Evolutionary conservation across 2,888 invertebrate species (phyloP), one percentile per base, ranked within the genome.

Genomic region (Coleophora flavipennella): DNA sequence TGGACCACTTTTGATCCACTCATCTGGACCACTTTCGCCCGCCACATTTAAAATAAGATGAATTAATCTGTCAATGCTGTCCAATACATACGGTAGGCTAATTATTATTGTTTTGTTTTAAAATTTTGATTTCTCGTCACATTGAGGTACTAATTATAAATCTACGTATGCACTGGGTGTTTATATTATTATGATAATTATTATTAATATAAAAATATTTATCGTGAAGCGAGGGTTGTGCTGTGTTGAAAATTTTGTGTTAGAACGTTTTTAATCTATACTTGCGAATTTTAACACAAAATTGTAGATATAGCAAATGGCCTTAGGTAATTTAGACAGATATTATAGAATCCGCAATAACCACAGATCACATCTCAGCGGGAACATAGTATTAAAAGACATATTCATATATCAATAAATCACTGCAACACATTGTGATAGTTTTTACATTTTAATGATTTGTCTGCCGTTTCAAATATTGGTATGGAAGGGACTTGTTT

Each of bases 251-350:
- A 48, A 60, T 77, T 78, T 78, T 80, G 78, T 80, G 77, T 79
- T 73, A 54, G 42, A 57, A 54, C 45, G 20, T 56, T 50, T 44
- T 44, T 47, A 39, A 48, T 51, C 47, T 38, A 37, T 44, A 44
- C 49, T 57, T 51, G 57, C 49, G 41, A 57, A 52, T 59, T 67
- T 64, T 64, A 67, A 78, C 79, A 80, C 79, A 75, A 72, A 75
- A 71, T 77, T 78, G 72, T 77, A 80, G 76, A 79, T 79, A 77
- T 74, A 78, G 79, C 79, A 59, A 62, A 62, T 68, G 73, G 79
- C 79, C 80, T 80, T 81, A 81, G 81, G 59, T 54, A 59, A 65
- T 56, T 68, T 78, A 77, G 74, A 67, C 68, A 67, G 62, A 65
- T 65, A 67, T 74, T 67, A 62, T 49, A 62, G 67, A 62, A 51